Conservation (phyloP, 2,797 vertebrate species). For the Neomorphus geoffroyi region DNA sequence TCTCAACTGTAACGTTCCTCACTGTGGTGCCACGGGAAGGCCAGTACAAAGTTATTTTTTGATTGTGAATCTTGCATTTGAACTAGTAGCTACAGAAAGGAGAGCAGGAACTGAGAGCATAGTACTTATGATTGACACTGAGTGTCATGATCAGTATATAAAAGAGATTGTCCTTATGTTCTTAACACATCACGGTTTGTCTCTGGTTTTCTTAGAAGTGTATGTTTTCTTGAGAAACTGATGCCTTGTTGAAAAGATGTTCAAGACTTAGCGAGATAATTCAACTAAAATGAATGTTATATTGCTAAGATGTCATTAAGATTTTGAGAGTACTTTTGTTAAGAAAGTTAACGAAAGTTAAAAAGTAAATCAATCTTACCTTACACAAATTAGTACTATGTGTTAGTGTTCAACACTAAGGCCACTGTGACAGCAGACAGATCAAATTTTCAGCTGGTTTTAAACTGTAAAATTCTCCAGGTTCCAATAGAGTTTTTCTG, state of each 20-base stretch:
- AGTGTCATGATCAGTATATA: background rate
- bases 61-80: background rate
- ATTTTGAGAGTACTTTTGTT: background rate
- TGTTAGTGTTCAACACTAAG: background rate
- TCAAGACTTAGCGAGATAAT: background rate
- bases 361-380: background rate
- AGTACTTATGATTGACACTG: background rate
- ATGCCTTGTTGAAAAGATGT: background rate
- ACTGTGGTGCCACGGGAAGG: background rate
- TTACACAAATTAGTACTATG: background rate
- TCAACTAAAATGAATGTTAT: background rate
- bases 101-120: background rate
- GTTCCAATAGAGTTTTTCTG: conserved; percentile 10
- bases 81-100: background rate
- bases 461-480: conserved; percentile 13
- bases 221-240: background rate
- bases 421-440: background rate
- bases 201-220: background rate
- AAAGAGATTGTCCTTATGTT: background rate
- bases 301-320: background rate
- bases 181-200: background rate
- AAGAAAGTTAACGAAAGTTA: background rate
- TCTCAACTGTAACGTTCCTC: background rate
- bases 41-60: background rate
- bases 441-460: conserved; percentile 1